Evolutionary conservation across 2,113 vertebrate genomes (phyloP).

Genomic region (Siniperca chuatsi): DNA sequence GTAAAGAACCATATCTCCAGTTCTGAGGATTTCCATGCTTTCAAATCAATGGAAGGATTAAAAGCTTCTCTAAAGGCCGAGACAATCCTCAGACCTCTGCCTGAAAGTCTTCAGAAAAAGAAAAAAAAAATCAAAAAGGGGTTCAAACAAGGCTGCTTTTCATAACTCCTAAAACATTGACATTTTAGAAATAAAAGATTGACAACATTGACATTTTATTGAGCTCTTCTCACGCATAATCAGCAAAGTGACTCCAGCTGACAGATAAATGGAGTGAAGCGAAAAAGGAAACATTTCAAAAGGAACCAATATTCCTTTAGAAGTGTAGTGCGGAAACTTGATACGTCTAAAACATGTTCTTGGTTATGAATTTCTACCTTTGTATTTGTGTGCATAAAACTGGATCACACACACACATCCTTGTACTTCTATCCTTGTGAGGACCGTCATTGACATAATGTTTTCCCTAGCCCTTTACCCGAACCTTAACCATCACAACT

Average conservation of each 20-base stretch:
- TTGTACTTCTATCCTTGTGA: too few relatives aligned
- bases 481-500: too few relatives aligned
- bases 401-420: not conserved
- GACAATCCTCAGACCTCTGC: not conserved
- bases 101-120: slow-evolving; percentile 5
- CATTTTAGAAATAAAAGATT: slow-evolving; percentile 11
- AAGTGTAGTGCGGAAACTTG: not conserved
- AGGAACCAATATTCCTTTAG: not conserved
- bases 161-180: not conserved
- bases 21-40: not conserved
- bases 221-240: not conserved
- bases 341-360: not conserved
- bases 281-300: not conserved
- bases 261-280: not conserved
- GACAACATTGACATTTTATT: not conserved
- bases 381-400: not conserved
- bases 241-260: not conserved
- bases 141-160: slow-evolving; percentile 11
- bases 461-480: too few relatives aligned
- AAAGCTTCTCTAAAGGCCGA: not conserved
- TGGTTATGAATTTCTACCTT: not conserved
- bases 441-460: too few relatives aligned
- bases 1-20: not conserved
- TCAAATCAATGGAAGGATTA: not conserved
- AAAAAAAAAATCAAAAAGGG: not conserved